Conservation (phyloP, 1,140 invertebrate genomes). For the Drosophila novamexicana region DNA sequence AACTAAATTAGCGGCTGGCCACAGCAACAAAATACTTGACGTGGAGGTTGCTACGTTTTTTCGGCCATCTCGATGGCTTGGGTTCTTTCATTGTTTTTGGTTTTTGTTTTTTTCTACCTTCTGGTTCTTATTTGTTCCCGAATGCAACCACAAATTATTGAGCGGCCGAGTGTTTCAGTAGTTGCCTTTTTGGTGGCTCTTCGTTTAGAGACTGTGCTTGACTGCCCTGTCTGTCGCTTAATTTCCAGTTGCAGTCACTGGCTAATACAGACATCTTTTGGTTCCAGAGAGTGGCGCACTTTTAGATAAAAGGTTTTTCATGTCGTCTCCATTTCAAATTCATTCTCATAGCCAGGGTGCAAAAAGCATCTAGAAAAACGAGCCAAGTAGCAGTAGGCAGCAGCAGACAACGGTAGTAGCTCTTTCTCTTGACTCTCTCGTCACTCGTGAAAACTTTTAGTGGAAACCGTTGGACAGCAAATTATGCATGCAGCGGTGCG, state of each 20-base stretch:
- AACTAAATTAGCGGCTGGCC: slow-evolving; percentile 74
- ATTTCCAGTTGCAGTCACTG: slow-evolving; percentile 71
- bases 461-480: slow-evolving; percentile 68
- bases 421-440: slow-evolving; percentile 39
- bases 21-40: slow-evolving; percentile 41
- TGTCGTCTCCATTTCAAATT: slow-evolving; percentile 78
- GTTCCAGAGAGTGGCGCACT: slow-evolving; percentile 37
- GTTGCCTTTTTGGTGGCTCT: slow-evolving; percentile 30
- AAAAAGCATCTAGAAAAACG: slow-evolving; percentile 34
- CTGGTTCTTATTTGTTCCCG: slow-evolving; percentile 10
- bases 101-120: slow-evolving; percentile 16
- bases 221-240: slow-evolving; percentile 55
- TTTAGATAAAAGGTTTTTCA: slow-evolving; percentile 83
- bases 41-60: slow-evolving; percentile 24
- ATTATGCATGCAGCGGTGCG: slow-evolving; percentile 72
- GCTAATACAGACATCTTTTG: slow-evolving; percentile 77
- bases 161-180: slow-evolving; percentile 31
- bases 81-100: slow-evolving; percentile 28
- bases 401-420: slow-evolving; percentile 38
- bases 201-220: slow-evolving; percentile 16
- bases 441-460: slow-evolving; percentile 69
- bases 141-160: slow-evolving; percentile 64
- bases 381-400: slow-evolving; percentile 25
- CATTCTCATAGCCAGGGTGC: slow-evolving; percentile 57
- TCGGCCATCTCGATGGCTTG: slow-evolving; percentile 34